Percentiles rank a stretch among this genome's conserved stretches.
Evolutionary conservation across 2,113 vertebrate genomes (phyloP).

Genomic region (Lamprotornis superbus): DNA sequence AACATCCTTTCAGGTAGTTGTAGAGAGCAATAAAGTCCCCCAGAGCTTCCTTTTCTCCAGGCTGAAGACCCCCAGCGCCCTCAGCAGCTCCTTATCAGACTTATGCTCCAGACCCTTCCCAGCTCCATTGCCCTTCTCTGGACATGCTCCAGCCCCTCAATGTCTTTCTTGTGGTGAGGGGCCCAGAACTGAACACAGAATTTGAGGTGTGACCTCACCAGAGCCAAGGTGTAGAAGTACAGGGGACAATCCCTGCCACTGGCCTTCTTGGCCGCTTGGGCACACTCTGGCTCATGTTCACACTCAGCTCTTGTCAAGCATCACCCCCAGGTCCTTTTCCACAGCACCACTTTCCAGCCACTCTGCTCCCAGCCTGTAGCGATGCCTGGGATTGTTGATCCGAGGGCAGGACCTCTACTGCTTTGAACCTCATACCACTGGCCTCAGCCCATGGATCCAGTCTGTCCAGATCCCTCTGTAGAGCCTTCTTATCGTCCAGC

Average conservation of each 20-base stretch:
- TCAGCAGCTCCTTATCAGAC: not conserved
- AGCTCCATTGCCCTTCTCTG: not conserved
- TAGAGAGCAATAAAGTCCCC: not conserved
- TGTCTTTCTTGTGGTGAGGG: not conserved
- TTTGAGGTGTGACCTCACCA: not conserved
- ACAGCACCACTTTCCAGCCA: not conserved
- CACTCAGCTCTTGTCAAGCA: accelerated
- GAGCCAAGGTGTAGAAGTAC: not conserved
- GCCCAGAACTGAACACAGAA: not conserved
- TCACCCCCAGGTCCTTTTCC: not conserved
- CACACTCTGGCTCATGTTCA: not conserved
- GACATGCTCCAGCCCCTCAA: accelerated
- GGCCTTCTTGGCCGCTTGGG: not conserved
- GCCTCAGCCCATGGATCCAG: not conserved
- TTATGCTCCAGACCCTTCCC: not conserved
- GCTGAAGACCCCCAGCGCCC: not conserved
- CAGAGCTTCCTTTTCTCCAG: not conserved
- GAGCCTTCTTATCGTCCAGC: not conserved
- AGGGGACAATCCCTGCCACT: not conserved
- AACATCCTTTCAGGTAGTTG: not conserved
- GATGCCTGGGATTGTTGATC: not conserved
- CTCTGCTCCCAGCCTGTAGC: not conserved
- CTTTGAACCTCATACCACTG: not conserved
- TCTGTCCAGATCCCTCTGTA: not conserved
- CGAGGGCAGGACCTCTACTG: not conserved